Evolutionary conservation across 2,797 vertebrate species (phyloP).

Genomic region (Odontamblyopus lacepedii): DNA sequence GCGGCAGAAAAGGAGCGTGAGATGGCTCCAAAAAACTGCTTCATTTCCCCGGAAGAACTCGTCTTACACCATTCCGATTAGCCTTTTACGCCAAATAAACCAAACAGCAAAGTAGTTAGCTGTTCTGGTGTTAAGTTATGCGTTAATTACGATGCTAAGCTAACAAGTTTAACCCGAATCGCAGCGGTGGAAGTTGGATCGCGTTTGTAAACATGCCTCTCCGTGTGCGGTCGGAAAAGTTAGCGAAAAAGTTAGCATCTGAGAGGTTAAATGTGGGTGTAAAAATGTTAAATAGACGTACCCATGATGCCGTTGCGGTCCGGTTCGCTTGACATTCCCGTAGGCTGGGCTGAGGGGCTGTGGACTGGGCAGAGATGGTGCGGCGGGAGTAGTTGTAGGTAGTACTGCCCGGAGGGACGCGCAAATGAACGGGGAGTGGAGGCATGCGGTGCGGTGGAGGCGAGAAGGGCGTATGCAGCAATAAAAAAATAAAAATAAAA

Average conservation of each 20-base stretch:
- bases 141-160: neutral
- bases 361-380: neutral
- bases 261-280: neutral
- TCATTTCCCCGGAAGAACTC: slow-evolving; percentile 32
- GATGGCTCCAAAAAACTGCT: neutral
- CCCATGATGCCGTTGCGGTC: slow-evolving; percentile 76
- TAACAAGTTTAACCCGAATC: slow-evolving; percentile 22
- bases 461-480: neutral
- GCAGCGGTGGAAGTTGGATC: neutral
- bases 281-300: slow-evolving; percentile 41
- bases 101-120: neutral
- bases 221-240: neutral
- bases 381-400: neutral
- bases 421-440: slow-evolving; percentile 42
- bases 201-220: neutral
- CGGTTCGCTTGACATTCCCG: slow-evolving; percentile 78
- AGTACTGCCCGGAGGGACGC: slow-evolving; percentile 11
- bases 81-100: neutral
- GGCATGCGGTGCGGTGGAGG: neutral
- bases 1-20: slow-evolving; percentile 2
- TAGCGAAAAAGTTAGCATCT: neutral
- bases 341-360: slow-evolving; percentile 7
- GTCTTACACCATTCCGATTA: neutral
- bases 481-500: too few species aligned
- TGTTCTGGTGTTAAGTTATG: neutral